These are phyloP conservation scores for Planococcus citri DNA, from an alignment of 1,140 invertebrate species.

Conservation along the genomic window DNA sequence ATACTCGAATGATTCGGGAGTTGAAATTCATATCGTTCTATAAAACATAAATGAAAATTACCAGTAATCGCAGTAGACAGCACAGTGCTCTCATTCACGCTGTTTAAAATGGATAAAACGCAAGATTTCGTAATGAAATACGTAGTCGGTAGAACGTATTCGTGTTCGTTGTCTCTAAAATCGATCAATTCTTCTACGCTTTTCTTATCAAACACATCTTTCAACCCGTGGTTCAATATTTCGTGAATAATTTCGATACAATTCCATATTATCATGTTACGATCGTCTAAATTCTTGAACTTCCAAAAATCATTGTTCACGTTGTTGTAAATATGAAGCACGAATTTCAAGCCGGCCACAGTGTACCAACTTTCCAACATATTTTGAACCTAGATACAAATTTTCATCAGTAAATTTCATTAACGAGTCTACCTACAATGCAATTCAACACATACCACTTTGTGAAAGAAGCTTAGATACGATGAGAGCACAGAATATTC, in stretches of 20 bases:
- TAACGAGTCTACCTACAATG: too few relatives aligned
- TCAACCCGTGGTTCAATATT: slow-evolving; percentile 11
- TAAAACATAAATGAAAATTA: background rate
- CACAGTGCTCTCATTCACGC: background rate
- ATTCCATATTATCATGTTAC: slow-evolving; percentile 10
- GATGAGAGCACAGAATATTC: background rate
- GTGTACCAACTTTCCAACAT: slow-evolving; percentile 15
- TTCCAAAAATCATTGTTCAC: slow-evolving; percentile 18
- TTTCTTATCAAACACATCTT: background rate
- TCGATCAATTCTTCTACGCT: background rate
- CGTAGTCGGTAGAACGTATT: background rate
- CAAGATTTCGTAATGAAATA: slow-evolving; percentile 14
- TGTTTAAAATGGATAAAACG: slow-evolving; percentile 11
- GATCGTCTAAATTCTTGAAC: slow-evolving; percentile 11
- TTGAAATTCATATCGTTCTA: background rate
- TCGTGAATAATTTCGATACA: slow-evolving; percentile 13
- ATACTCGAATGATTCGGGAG: background rate
- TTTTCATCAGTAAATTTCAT: too few relatives aligned
- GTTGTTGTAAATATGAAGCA: background rate
- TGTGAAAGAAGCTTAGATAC: slow-evolving; percentile 5
- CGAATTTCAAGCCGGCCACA: background rate
- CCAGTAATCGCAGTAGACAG: background rate
- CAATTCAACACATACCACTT: background rate
- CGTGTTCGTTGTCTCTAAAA: background rate
- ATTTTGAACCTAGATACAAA: slow-evolving; percentile 1